Percentiles rank a stretch among this genome's conserved stretches.
phyloP scores from a whole-genome alignment of 1,140 invertebrate species.

The Neodiprion virginianus region DNA sequence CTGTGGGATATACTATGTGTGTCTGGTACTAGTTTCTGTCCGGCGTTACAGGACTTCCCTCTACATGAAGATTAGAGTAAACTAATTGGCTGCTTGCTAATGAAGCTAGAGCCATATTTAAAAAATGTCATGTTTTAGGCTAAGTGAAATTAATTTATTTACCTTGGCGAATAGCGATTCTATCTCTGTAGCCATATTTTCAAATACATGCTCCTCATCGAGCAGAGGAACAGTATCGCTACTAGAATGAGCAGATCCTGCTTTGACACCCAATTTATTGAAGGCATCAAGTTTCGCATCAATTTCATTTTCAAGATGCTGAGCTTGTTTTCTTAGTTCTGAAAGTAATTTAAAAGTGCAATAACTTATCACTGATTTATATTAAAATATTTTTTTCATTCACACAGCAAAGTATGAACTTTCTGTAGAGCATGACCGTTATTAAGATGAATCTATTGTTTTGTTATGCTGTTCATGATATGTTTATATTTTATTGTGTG shows the following conservation, averaged over 20 bases:
- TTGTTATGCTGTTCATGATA: background rate
- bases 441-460: background rate
- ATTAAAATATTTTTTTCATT: background rate
- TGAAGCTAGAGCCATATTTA: constrained; percentile 15
- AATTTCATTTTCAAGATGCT: constrained; percentile 95
- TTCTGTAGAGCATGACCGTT: background rate
- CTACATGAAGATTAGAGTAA: constrained; percentile 1
- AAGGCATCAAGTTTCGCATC: constrained; percentile 95
- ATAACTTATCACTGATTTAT: background rate
- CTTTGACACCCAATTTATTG: constrained; percentile 88
- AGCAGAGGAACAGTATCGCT: constrained; percentile 83
- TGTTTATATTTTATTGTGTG: background rate
- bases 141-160: constrained; percentile 33
- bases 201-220: constrained; percentile 89
- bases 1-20: too few species aligned
- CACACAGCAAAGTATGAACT: background rate
- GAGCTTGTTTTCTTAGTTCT: constrained; percentile 93
- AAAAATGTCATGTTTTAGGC: background rate
- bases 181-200: constrained; percentile 90
- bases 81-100: constrained; percentile 5
- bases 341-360: constrained; percentile 35
- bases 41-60: background rate
- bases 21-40: too few species aligned
- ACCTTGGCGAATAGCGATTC: constrained; percentile 87
- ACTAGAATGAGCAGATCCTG: constrained; percentile 58